These are phyloP conservation scores for Kradibia gibbosae DNA, from an alignment of 1,140 invertebrate genomes.

Conservation along the genomic window DNA sequence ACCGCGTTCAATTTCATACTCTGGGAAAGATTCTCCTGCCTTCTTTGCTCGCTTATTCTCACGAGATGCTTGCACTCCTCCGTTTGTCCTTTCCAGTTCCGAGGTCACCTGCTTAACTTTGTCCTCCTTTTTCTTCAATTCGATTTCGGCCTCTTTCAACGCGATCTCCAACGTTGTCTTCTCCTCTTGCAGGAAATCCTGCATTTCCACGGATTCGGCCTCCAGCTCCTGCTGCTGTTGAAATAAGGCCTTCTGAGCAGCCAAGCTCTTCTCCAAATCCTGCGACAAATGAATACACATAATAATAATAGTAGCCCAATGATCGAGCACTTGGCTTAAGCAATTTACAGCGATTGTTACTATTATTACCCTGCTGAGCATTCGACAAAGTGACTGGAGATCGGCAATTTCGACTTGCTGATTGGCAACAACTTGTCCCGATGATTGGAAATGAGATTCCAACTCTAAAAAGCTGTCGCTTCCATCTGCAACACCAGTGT, in stretches of 20 bases:
- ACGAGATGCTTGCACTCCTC: constrained; percentile 86
- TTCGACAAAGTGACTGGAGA: constrained; percentile 78
- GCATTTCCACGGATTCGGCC: constrained; percentile 80
- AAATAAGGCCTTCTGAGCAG: constrained; percentile 77
- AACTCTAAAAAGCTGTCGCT: constrained; percentile 82
- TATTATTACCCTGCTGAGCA: constrained; percentile 76
- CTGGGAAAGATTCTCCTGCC: constrained; percentile 80
- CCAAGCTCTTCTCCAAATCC: constrained; percentile 76
- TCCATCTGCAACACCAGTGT: constrained; percentile 63
- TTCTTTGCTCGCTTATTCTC: constrained; percentile 84
- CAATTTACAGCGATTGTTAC: not conserved
- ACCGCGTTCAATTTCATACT: constrained; percentile 77
- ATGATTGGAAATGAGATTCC: constrained; percentile 82
- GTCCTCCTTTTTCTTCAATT: constrained; percentile 73
- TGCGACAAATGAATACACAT: not conserved
- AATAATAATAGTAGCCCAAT: not conserved
- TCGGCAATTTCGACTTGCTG: constrained; percentile 85
- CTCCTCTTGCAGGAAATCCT: constrained; percentile 85
- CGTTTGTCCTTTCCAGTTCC: constrained; percentile 78
- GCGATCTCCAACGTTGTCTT: constrained; percentile 82
- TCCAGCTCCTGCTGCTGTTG: constrained; percentile 83
- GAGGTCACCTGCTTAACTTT: constrained; percentile 71
- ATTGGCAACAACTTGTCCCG: constrained; percentile 81
- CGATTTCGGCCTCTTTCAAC: constrained; percentile 81
- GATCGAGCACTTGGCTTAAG: not conserved